Base-by-base conservation (phyloP, 2,797 vertebrate species). In the Huso huso region DNA sequence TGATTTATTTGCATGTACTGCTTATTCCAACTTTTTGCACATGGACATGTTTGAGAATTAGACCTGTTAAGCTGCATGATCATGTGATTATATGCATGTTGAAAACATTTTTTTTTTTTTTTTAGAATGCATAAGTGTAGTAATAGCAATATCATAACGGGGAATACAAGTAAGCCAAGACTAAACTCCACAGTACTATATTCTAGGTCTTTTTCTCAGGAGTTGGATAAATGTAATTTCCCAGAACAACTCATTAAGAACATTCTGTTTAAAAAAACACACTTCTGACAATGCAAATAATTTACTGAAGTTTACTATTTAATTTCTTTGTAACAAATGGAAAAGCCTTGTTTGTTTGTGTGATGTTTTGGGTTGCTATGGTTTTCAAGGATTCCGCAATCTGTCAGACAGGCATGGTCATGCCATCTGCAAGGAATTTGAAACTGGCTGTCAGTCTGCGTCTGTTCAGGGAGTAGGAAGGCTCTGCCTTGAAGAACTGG, bases 161-260 rank as follows among this genome's bases (percentile, higher is more conserved):
- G 53, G 53, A 55, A 8, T 55, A 10, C 53, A 55, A 10, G 53
- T 7, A 55, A n/a, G 53, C 6, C 9, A 55, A 55, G 53, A 4
- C 53, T 55, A 55, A 6, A 10, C n/a, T 55, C 7, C 53, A 18
- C 18, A 37, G 37, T 55, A 55, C 3, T 0, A 55, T n/a, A 4
- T 55, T 55, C 4, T 4, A 55, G 53, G 5, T 10, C 10, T 55
- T 55, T 8, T 55, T 6, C n/a, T 55, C 53, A 10, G 9, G 7
- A 6, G 9, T 6, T 10, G 53, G 7, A 55, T 55, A 55, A 6
- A 55, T 55, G 6, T 55, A 10, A 55, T 55, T 10, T 55, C 53
- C 53, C 53, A 55, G 53, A 55, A n/a, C 53, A 55, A 55, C 53
- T 6, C n/a, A n/a, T 55, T 55, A 55, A n/a, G 53, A 55, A n/a